Percentiles rank a stretch among this genome's conserved stretches.
phyloP scores from a whole-genome alignment of 2,113 vertebrate genomes.

The Protobothrops mucrosquamatus region DNA sequence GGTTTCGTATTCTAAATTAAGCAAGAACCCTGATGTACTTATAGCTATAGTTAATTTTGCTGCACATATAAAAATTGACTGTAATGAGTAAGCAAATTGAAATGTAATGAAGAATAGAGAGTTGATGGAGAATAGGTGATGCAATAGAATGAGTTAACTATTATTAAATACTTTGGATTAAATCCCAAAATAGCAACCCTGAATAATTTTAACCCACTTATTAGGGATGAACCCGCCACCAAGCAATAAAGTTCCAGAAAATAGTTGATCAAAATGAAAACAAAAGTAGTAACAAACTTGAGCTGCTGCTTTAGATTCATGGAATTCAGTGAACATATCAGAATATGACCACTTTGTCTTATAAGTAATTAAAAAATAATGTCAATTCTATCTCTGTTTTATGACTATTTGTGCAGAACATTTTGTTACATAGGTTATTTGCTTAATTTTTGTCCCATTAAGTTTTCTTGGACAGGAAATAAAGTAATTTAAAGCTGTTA shows the following conservation, averaged over 20 bases:
- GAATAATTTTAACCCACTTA: neutral
- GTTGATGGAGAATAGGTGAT: neutral
- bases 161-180: neutral
- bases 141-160: neutral
- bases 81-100: neutral
- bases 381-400: neutral
- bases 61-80: neutral
- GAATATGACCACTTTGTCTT: neutral
- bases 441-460: neutral
- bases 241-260: neutral
- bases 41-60: neutral
- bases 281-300: neutral
- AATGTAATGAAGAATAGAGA: neutral
- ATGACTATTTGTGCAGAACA: neutral
- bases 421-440: neutral
- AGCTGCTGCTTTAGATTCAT: neutral
- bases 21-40: neutral
- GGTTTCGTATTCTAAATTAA: neutral
- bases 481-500: neutral
- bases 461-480: neutral
- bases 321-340: neutral
- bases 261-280: neutral
- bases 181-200: neutral
- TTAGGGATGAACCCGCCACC: neutral
- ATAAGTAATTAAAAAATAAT: neutral